Evolutionary conservation across 2,113 vertebrate species (phyloP), one percentile per base, ranked within the genome.

Genomic region (Coturnix japonica): DNA sequence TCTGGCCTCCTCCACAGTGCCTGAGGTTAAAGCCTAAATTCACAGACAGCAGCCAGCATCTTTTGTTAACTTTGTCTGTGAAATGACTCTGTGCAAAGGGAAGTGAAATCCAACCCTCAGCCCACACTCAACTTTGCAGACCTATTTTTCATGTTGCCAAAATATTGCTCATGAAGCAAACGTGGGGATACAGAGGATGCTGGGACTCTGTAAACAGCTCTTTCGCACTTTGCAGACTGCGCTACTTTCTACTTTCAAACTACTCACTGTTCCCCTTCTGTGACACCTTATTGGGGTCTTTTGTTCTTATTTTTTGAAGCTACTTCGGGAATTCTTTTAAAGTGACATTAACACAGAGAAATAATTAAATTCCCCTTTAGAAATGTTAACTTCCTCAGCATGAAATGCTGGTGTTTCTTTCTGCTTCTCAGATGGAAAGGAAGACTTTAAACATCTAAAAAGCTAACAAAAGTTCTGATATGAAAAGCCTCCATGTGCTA

Each of bases 381-480:
- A 77, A 39, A 70, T 7, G 11, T 43, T 28, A 31, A 35, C 9
- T 51, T 66, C 88, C 51, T 85, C 59, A 88, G 22, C 56, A 63
- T 6, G 59, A 90, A 87, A 53, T 39, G 13, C 43, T 64, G 26
- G 33, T 37, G 30, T 72, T 11, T 49, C 47, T 28, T 71, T 74
- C 66, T 72, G 31, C 71, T 66, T 37, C 39, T 41, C 70, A 41
- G 67, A 63, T n/a, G 35, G 51, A 95, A 87, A 81, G 69, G 26
- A 51, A 20, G 35, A 80, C 23, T 79, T 91, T 30, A 93, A 72
- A 37, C 31, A 63, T 66, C 82, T 51, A 77, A 41, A 53, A n/a
- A 92, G 79, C 64, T 51, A 70, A 18, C 28, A 80, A 47, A 95
- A 81, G 43, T 94, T 94, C 60, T 91, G 57, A 73, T 15, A 88